These are phyloP conservation scores for Sphaeridia pumilis DNA, from an alignment of 2,888 invertebrate species.

Conservation along the genomic window DNA sequence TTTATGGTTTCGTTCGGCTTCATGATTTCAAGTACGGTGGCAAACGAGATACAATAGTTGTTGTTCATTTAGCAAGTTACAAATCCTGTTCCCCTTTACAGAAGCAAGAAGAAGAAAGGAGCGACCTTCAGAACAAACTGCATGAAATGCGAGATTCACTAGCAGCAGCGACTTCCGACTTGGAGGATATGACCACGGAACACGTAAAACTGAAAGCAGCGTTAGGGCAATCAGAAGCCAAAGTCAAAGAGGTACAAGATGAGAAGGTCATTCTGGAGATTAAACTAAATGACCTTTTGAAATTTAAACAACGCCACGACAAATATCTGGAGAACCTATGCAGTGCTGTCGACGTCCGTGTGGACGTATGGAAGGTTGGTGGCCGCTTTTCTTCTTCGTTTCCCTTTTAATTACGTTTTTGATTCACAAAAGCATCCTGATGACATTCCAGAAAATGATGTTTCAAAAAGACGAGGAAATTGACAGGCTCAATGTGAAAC, in stretches of 20 bases:
- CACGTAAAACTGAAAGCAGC: conserved; percentile 43
- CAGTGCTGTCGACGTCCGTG: conserved; percentile 56
- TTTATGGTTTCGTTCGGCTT: too few relatives aligned
- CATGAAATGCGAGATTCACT: conserved; percentile 55
- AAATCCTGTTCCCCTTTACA: conserved; percentile 23
- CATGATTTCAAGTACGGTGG: too few relatives aligned
- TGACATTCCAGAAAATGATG: conserved; percentile 51
- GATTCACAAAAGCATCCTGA: too few relatives aligned
- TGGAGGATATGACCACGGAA: conserved; percentile 56
- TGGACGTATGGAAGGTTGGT: conserved; percentile 63
- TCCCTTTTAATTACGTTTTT: too few relatives aligned
- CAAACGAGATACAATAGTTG: too few relatives aligned
- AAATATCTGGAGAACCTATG: conserved; percentile 56
- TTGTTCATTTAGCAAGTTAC: too few relatives aligned
- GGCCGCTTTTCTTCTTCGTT: too few relatives aligned
- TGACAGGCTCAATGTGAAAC: conserved; percentile 49
- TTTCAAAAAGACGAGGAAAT: conserved; percentile 61
- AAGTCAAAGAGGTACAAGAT: conserved; percentile 43
- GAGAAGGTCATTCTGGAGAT: conserved; percentile 49
- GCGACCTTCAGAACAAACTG: conserved; percentile 52
- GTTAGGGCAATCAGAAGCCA: conserved; percentile 42
- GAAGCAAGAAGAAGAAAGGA: conserved; percentile 57
- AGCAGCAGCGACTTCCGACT: conserved; percentile 56
- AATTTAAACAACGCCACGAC: conserved; percentile 54
- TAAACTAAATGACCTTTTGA: conserved; percentile 54